These are phyloP conservation scores for Chloromyia formosa DNA, from an alignment of 2,888 invertebrate species.

Conservation along the genomic window DNA sequence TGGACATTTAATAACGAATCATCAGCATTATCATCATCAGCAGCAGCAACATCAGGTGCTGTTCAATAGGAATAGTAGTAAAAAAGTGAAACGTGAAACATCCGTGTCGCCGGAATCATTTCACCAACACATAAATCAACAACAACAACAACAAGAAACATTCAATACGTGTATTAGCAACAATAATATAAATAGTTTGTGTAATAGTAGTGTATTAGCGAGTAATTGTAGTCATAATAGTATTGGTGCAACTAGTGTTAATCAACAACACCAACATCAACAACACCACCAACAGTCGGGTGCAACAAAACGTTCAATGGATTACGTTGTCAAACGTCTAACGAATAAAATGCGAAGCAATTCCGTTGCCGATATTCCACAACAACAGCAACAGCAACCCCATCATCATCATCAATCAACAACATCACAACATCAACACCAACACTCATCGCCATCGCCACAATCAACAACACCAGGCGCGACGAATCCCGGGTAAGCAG, in stretches of 20 bases:
- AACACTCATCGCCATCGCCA: conserved; percentile 42
- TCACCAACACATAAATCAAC: conserved; percentile 59
- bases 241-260: conserved; percentile 53
- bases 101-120: conserved; percentile 64
- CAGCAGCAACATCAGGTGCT: conserved; percentile 14
- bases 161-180: conserved; percentile 11
- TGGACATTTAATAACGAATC: conserved; percentile 42
- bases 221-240: conserved; percentile 50
- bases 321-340: conserved; percentile 86
- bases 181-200: conserved; percentile 40
- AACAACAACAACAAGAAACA: conserved; percentile 38
- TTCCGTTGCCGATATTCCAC: conserved; percentile 69
- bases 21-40: background rate
- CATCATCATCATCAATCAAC: conserved; percentile 22
- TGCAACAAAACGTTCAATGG: conserved; percentile 83
- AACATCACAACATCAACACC: conserved; percentile 38
- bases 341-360: conserved; percentile 87
- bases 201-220: conserved; percentile 33
- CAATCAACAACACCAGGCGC: conserved; percentile 31
- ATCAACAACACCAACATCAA: conserved; percentile 47
- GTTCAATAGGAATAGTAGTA: conserved; percentile 41
- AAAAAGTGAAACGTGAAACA: conserved; percentile 52
- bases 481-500: conserved; percentile 31
- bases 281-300: conserved; percentile 54
- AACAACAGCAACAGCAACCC: conserved; percentile 39